Evolutionary conservation across 2,113 vertebrate species (phyloP).

Genomic region (Archocentrus centrarchus): DNA sequence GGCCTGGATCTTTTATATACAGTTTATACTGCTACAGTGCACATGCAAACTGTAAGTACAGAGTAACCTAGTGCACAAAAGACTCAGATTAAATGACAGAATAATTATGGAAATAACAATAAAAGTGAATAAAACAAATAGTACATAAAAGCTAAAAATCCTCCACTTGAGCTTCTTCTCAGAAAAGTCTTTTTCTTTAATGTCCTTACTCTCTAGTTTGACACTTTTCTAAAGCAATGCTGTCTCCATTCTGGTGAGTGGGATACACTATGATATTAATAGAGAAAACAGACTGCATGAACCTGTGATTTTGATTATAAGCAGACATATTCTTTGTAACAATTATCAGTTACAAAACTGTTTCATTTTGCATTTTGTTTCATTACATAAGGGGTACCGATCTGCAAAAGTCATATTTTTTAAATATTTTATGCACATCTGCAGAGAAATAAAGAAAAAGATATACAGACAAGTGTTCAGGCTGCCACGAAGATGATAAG

Average conservation of each 20-base stretch:
- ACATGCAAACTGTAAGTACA: background rate
- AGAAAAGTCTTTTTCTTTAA: too few relatives aligned
- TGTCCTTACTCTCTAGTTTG: too few relatives aligned
- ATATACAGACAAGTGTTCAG: slow-evolving; percentile 36
- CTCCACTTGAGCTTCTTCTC: background rate
- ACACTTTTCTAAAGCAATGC: too few relatives aligned
- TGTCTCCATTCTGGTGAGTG: too few relatives aligned
- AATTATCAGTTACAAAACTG: too few relatives aligned
- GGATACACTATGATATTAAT: too few relatives aligned
- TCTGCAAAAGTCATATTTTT: background rate
- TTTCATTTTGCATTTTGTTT: background rate
- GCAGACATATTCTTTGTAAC: background rate
- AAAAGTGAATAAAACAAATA: too few relatives aligned
- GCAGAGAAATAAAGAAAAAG: slow-evolving; percentile 48
- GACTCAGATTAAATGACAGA: background rate
- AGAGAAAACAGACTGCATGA: too few relatives aligned
- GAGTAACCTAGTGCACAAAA: background rate
- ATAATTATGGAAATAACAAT: background rate
- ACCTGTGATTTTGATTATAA: background rate
- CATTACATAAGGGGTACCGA: background rate
- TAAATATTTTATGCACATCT: background rate
- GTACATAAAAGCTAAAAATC: background rate
- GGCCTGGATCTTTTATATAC: background rate
- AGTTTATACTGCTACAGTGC: background rate
- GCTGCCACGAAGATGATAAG: slow-evolving; percentile 11